phyloP scores from a whole-genome alignment of 2,888 invertebrate species.

The Tachina lurida region DNA sequence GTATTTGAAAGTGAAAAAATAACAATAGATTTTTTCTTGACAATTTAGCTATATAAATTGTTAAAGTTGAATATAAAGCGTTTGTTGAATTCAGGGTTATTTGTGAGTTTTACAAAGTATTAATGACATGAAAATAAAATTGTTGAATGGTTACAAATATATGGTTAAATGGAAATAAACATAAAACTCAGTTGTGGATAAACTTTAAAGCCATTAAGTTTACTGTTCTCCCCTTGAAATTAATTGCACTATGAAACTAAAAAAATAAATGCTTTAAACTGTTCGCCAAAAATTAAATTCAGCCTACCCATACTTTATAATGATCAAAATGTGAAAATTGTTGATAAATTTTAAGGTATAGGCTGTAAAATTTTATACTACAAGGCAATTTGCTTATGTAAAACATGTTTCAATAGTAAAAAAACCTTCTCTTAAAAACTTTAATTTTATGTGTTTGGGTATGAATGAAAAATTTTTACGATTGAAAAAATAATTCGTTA shows the following conservation, averaged over 20 bases:
- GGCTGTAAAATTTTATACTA: too few species aligned
- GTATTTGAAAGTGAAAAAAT: constrained; percentile 8
- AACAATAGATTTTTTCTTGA: constrained; percentile 46
- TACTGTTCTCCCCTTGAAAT: background rate
- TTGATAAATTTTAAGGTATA: too few species aligned
- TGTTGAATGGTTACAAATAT: constrained; percentile 1
- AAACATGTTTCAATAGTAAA: too few species aligned
- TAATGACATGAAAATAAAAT: constrained; percentile 13
- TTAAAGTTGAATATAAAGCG: constrained; percentile 60
- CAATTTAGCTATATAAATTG: constrained; percentile 47
- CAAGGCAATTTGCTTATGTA: too few species aligned
- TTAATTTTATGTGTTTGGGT: too few species aligned
- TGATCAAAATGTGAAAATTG: too few species aligned
- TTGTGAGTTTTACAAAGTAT: background rate
- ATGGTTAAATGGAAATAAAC: background rate
- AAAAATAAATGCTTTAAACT: too few species aligned
- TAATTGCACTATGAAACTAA: background rate
- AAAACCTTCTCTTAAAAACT: too few species aligned
- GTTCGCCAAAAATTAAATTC: too few species aligned
- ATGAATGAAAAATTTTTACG: too few species aligned
- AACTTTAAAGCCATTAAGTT: background rate
- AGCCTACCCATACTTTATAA: too few species aligned
- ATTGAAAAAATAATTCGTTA: too few species aligned
- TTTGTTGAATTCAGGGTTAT: constrained; percentile 43
- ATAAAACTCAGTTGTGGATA: background rate